Base-by-base conservation (phyloP, 2,888 invertebrate genomes). In the Arctia plantaginis region DNA sequence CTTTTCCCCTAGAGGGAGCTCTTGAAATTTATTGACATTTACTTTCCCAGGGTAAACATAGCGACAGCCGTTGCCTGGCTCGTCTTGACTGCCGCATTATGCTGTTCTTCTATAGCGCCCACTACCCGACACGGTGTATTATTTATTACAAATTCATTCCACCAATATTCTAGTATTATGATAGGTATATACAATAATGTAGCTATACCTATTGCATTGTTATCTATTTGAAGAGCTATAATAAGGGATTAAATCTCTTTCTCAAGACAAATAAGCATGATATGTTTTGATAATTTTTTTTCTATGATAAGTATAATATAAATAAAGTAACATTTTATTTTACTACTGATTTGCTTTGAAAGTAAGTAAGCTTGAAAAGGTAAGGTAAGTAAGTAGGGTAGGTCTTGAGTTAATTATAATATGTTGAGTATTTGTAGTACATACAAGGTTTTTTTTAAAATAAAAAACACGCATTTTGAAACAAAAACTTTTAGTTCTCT, bases 1-100 rank as follows among this genome's bases (percentile, higher is more conserved):
- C 91, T 92, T 91, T 90, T 89, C 89, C 89, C 92, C 90, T 81
- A 84, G 89, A 91, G 92, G 89, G 89, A 84, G 87, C 88, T 89
- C 92, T 93, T 92, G 91, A 92, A 92, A 90, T 93, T 93, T 95
- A 94, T 95, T 95, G 95, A 95, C 95, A 94, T 95, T 95, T 94
- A 95, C 95, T 95, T 94, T 92, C 90, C 85, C 88, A 89, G 92
- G 89, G 93, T 91, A 95, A 95, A 95, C 94, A 94, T 81, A 85
- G 88, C 87, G 89, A 90, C 91, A 90, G 90, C 87, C 87, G 89
- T 88, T 91, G 91, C 86, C 90, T 90, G 85, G 89, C 90, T 89
- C 86, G 82, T 81, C 87, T 89, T 83, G 80, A 88, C 89, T 84
- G 59, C 76, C 81, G 84, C 78, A 83, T 82, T 77, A 83, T 84